These are phyloP conservation scores for Limonius californicus DNA, from an alignment of 1,140 invertebrate genomes.

Conservation along the genomic window DNA sequence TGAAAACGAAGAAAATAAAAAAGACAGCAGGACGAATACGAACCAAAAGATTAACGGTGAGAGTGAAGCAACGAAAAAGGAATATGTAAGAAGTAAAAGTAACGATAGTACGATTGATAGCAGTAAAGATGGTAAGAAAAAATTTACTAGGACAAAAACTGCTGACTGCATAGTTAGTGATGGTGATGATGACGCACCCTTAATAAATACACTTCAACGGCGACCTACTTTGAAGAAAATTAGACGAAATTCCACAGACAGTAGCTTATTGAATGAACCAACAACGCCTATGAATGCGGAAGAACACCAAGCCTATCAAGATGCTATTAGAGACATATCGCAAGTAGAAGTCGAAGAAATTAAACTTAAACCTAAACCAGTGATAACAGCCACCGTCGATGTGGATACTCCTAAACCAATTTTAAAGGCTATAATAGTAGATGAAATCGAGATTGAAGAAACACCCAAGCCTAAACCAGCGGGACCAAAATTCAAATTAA, in stretches of 20 bases:
- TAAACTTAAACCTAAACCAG: conserved; percentile 49
- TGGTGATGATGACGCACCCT: background rate
- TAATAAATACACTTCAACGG: conserved; percentile 34
- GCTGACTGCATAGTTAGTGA: too few species aligned
- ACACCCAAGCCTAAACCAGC: conserved; percentile 27
- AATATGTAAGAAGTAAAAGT: too few species aligned
- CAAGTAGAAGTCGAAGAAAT: conserved; percentile 43
- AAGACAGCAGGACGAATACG: too few species aligned
- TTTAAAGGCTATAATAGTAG: conserved; percentile 51
- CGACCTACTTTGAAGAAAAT: conserved; percentile 35
- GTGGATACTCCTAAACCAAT: conserved; percentile 45
- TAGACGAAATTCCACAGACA: conserved; percentile 26
- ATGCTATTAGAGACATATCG: conserved; percentile 41
- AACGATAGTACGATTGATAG: too few species aligned
- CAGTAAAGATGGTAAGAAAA: too few species aligned
- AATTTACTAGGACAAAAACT: too few species aligned
- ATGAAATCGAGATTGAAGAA: conserved; percentile 54
- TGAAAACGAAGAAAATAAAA: too few species aligned
- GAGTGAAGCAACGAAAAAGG: too few species aligned
- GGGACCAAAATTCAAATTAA: conserved; percentile 37
- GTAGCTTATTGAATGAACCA: conserved; percentile 18
- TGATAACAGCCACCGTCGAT: conserved; percentile 52
- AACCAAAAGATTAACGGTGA: too few species aligned
- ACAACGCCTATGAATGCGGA: conserved; percentile 34
- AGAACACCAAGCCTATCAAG: conserved; percentile 33